Evolutionary conservation across 2,888 invertebrate species (phyloP).

Genomic region (Acronicta aceris): DNA sequence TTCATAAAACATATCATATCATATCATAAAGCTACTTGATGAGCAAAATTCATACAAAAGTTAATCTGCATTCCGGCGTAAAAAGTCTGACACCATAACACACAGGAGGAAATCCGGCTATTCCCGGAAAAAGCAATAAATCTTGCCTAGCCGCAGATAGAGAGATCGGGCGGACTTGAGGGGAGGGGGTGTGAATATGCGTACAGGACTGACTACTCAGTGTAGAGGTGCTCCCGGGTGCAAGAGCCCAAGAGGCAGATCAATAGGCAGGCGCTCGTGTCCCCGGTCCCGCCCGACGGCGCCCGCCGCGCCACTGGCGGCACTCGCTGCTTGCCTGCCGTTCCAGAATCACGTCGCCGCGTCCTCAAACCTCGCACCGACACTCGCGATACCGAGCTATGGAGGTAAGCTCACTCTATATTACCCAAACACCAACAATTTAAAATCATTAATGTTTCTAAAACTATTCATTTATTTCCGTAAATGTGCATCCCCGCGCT

Average conservation of each 20-base stretch:
- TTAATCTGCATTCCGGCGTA: constrained; percentile 54
- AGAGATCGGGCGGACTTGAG: constrained; percentile 56
- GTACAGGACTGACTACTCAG: constrained; percentile 68
- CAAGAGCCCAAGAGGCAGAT: constrained; percentile 78
- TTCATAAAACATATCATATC: not conserved
- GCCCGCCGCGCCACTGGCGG: constrained; percentile 57
- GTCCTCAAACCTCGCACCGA: constrained; percentile 15
- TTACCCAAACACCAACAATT: constrained; percentile 4
- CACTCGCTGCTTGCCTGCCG: constrained; percentile 57
- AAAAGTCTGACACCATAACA: constrained; percentile 57
- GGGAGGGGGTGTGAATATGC: constrained; percentile 65
- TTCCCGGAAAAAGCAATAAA: constrained; percentile 83
- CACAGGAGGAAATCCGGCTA: constrained; percentile 75
- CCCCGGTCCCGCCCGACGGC: constrained; percentile 58
- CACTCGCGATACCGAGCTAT: constrained; percentile 54
- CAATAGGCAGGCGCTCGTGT: constrained; percentile 76
- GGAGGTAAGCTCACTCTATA: constrained; percentile 64
- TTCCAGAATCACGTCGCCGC: constrained; percentile 30
- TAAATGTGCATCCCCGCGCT: constrained; percentile 19
- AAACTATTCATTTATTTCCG: constrained; percentile 1
- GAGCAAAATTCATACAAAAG: constrained; percentile 19
- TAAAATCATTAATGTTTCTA: not conserved
- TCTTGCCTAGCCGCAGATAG: constrained; percentile 78
- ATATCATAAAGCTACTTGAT: no score
- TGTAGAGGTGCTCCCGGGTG: constrained; percentile 69